Conservation (phyloP, 2,113 vertebrate species). For the Laterallus jamaicensis region DNA sequence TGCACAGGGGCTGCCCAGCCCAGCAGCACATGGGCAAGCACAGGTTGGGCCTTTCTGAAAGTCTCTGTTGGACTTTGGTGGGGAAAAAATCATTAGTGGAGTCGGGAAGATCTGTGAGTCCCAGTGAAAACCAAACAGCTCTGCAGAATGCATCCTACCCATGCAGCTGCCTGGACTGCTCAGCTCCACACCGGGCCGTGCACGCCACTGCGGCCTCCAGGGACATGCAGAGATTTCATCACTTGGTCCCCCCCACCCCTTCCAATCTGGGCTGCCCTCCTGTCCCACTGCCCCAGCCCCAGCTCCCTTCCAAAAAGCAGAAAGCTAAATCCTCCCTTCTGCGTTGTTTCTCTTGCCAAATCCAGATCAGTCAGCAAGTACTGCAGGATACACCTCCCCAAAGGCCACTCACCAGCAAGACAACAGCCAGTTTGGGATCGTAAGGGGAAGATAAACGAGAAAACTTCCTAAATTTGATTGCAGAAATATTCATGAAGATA, state of each 20-base stretch:
- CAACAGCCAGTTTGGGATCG: background rate
- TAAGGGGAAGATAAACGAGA: background rate
- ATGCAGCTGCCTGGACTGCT: background rate
- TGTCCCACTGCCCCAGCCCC: background rate
- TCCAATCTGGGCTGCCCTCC: background rate
- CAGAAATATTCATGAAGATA: background rate
- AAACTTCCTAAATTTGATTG: background rate
- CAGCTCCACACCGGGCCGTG: background rate
- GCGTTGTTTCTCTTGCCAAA: background rate
- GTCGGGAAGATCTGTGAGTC: background rate
- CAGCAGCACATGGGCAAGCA: rapidly evolving
- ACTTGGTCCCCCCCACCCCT: background rate
- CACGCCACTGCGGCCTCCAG: background rate
- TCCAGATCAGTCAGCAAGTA: slow-evolving; percentile 5
- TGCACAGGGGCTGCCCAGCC: background rate
- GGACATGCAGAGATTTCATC: background rate
- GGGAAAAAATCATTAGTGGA: background rate
- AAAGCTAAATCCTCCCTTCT: background rate
- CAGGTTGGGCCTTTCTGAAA: background rate
- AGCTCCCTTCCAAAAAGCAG: background rate
- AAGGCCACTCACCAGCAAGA: background rate
- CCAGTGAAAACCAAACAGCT: background rate
- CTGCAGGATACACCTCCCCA: slow-evolving; percentile 1
- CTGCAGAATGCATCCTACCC: background rate
- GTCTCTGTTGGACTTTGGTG: background rate